These are phyloP conservation scores for Epinotia brunnichana DNA, from an alignment of 2,888 invertebrate genomes.

Conservation along the genomic window DNA sequence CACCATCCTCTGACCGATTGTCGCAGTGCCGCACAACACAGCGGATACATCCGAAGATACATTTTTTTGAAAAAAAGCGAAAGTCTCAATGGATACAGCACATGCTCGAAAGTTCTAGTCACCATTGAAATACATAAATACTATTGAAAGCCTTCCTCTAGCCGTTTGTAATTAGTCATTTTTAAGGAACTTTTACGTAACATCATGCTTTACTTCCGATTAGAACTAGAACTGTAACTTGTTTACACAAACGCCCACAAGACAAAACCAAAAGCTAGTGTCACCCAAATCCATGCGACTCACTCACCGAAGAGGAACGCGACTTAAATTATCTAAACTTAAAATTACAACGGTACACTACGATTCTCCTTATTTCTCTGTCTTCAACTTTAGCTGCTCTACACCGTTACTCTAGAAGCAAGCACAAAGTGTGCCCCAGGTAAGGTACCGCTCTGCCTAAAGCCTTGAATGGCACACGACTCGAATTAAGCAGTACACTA, in stretches of 20 bases:
- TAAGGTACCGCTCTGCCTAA: conserved; percentile 2
- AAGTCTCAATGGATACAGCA: conserved; percentile 81
- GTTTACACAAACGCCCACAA: conserved; percentile 70
- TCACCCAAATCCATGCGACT: conserved; percentile 72
- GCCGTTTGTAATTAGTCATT: conserved; percentile 57
- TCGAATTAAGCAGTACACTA: conserved; percentile 31
- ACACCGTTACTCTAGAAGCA: conserved; percentile 25
- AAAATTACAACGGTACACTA: conserved; percentile 22
- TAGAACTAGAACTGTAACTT: conserved; percentile 46
- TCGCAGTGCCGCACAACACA: conserved; percentile 62
- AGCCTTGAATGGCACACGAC: conserved; percentile 15
- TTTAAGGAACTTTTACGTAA: conserved; percentile 62
- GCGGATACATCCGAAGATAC: conserved; percentile 59
- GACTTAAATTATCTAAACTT: conserved; percentile 15
- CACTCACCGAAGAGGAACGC: conserved; percentile 62
- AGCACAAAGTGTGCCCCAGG: conserved; percentile 18
- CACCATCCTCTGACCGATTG: conserved; percentile 83
- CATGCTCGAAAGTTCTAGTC: conserved; percentile 79
- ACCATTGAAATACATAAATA: conserved; percentile 65
- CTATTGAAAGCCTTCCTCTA: conserved; percentile 67
- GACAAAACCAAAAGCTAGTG: conserved; percentile 80
- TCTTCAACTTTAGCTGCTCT: background rate
- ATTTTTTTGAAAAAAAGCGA: conserved; percentile 73
- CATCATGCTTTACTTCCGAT: conserved; percentile 60
- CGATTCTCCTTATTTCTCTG: background rate